phyloP scores from a whole-genome alignment of 2,113 vertebrate species.

The Epinephelus moara region DNA sequence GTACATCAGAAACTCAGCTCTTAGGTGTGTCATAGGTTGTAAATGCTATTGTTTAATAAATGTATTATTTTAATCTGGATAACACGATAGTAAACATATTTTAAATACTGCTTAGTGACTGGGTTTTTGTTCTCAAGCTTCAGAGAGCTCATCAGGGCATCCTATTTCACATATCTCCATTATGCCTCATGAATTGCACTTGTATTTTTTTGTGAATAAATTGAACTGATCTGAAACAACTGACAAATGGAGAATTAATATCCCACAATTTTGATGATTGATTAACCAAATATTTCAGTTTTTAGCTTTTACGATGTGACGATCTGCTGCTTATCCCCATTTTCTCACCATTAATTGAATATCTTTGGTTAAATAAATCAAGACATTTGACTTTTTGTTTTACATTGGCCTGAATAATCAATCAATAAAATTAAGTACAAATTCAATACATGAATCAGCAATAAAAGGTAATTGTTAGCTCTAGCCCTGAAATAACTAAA shows the following conservation, averaged over 20 bases:
- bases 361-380: background rate
- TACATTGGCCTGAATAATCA: background rate
- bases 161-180: no score
- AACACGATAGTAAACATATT: no score
- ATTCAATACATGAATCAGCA: background rate
- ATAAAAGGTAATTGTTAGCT: background rate
- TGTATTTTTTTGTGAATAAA: no score
- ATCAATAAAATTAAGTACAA: background rate
- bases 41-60: no score
- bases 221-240: no score
- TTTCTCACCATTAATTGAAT: background rate
- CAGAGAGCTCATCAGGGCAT: no score
- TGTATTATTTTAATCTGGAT: no score
- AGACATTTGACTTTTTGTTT: background rate
- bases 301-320: background rate
- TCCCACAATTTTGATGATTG: background rate
- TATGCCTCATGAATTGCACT: no score
- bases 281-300: background rate
- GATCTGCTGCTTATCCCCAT: background rate
- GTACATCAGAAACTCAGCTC: no score
- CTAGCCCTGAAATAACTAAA: background rate
- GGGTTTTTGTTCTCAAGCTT: no score
- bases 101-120: no score
- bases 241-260: background rate
- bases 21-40: no score